Percentiles rank a stretch among this genome's conserved stretches.
Conservation (phyloP, 2,888 invertebrate genomes). For the Ophioninae sp. region DNA sequence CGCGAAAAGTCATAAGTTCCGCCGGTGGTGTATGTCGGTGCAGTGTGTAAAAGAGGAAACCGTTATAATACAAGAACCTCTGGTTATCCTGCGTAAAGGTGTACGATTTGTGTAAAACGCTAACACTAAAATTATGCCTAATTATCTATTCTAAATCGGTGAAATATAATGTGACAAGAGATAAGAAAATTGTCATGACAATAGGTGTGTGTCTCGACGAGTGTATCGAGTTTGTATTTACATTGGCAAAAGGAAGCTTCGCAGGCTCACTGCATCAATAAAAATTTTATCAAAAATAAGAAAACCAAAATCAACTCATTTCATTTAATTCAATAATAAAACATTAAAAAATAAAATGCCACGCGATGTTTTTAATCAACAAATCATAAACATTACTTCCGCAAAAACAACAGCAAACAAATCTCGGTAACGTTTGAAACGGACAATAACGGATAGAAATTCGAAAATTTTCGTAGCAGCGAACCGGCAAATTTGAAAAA, state of each 20-base stretch:
- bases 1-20: background rate
- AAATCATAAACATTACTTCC: background rate
- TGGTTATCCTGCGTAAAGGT: conserved; percentile 68
- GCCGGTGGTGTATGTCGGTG: background rate
- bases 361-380: background rate
- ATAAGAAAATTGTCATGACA: conserved; percentile 38
- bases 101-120: conserved; percentile 69
- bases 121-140: conserved; percentile 71
- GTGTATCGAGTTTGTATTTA: conserved; percentile 52
- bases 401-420: background rate
- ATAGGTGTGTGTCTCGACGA: conserved; percentile 5
- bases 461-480: conserved; percentile 2
- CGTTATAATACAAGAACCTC: conserved; percentile 56
- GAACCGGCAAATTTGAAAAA: conserved; percentile 25
- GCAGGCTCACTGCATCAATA: conserved; percentile 40
- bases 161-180: conserved; percentile 50
- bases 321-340: background rate
- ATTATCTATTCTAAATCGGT: conserved; percentile 69
- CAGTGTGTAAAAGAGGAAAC: conserved; percentile 14
- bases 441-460: background rate
- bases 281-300: background rate
- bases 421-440: background rate
- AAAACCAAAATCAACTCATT: background rate
- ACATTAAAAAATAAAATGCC: background rate
- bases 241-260: conserved; percentile 22